These are phyloP conservation scores for Orthonychiurus folsomi DNA, from an alignment of 2,888 invertebrate genomes.

Conservation along the genomic window DNA sequence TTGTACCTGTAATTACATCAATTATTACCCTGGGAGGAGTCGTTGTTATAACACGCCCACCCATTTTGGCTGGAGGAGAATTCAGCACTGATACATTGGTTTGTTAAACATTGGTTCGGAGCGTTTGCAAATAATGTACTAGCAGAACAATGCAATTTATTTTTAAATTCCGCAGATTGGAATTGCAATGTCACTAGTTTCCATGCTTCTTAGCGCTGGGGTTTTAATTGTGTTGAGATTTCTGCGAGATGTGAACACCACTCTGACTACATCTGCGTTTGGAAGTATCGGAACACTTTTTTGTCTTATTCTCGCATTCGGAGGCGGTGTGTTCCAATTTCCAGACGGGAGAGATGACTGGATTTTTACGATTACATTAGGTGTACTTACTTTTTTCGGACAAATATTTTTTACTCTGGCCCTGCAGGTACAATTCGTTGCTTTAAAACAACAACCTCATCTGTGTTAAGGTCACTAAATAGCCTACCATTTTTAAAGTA, in stretches of 20 bases:
- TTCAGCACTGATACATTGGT: neutral
- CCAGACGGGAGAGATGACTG: slow-evolving; percentile 22
- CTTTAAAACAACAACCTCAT: no score
- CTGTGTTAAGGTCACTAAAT: no score
- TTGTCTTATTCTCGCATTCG: slow-evolving; percentile 19
- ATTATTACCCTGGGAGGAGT: slow-evolving; percentile 20
- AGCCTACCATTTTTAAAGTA: slow-evolving; percentile 21
- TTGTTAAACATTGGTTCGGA: neutral
- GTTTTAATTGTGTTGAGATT: slow-evolving; percentile 26
- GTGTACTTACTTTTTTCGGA: slow-evolving; percentile 24
- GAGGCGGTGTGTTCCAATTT: slow-evolving; percentile 21
- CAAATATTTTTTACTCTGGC: slow-evolving; percentile 32
- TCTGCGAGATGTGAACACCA: slow-evolving; percentile 28
- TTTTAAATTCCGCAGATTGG: slow-evolving; percentile 29
- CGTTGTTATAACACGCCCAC: slow-evolving; percentile 16
- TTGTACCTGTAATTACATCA: slow-evolving; percentile 22
- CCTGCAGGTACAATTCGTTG: no score
- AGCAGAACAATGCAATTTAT: no score
- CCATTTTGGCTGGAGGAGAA: neutral
- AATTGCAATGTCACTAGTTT: slow-evolving; percentile 18
- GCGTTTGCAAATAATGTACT: no score
- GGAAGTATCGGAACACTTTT: slow-evolving; percentile 28
- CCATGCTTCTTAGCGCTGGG: slow-evolving; percentile 22
- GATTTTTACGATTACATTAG: slow-evolving; percentile 20
- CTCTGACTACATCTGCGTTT: slow-evolving; percentile 20